These are phyloP conservation scores for Lysiphlebus fabarum DNA, from an alignment of 1,140 invertebrate genomes.

Conservation along the genomic window DNA sequence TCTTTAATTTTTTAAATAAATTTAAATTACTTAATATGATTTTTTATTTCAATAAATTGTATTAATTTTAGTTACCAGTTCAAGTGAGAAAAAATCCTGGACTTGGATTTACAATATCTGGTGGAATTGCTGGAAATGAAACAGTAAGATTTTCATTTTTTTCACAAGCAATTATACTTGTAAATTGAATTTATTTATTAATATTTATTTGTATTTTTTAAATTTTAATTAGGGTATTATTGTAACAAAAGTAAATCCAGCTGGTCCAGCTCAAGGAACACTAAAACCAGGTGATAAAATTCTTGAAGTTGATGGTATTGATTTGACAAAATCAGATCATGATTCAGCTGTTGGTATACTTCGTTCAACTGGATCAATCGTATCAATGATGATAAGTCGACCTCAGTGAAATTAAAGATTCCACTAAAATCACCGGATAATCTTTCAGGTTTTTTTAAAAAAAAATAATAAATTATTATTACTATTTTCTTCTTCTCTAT, in stretches of 20 bases:
- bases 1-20: background rate
- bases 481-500: background rate
- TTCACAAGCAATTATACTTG: background rate
- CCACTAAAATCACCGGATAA: slow-evolving; percentile 2
- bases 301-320: slow-evolving; percentile 62
- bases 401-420: slow-evolving; percentile 41
- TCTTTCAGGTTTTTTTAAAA: slow-evolving; percentile 14
- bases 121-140: slow-evolving; percentile 47
- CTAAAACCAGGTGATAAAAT: slow-evolving; percentile 61
- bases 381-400: slow-evolving; percentile 59
- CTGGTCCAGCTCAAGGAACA: slow-evolving; percentile 56
- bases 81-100: slow-evolving; percentile 52
- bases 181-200: background rate
- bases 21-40: background rate
- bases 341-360: slow-evolving; percentile 56
- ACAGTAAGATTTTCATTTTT: slow-evolving; percentile 39
- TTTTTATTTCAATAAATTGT: background rate
- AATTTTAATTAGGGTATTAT: slow-evolving; percentile 59
- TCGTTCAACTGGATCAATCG: slow-evolving; percentile 52
- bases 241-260: slow-evolving; percentile 57
- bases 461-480: slow-evolving; percentile 11
- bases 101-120: slow-evolving; percentile 52
- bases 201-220: slow-evolving; percentile 10
- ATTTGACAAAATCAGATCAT: slow-evolving; percentile 59
- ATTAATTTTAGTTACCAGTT: slow-evolving; percentile 50